Percentiles rank a stretch among this genome's conserved stretches.
phyloP scores from a whole-genome alignment of 2,888 invertebrate species.

The Caenorhabditis imperialis region DNA sequence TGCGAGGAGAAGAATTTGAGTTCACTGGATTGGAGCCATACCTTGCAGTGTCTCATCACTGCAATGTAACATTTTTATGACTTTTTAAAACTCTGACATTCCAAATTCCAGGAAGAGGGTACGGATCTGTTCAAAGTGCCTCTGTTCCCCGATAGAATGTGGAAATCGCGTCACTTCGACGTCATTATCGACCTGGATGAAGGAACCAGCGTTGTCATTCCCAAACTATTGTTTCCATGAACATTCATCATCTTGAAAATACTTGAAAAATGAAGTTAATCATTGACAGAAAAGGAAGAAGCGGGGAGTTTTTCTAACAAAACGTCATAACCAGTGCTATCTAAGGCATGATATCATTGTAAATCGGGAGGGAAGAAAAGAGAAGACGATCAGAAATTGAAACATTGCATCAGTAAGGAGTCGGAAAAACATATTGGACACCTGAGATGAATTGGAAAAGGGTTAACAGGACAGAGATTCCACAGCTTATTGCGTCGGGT shows the following conservation, averaged over 20 bases:
- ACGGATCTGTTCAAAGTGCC: not conserved
- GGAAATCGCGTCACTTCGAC: slow-evolving; percentile 5
- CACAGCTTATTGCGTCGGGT: too few relatives aligned
- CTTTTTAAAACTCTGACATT: too few relatives aligned
- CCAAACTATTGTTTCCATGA: slow-evolving; percentile 1
- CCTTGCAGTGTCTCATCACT: slow-evolving; percentile 10
- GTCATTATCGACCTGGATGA: slow-evolving; percentile 31
- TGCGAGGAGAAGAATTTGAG: slow-evolving; percentile 37
- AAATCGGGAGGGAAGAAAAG: not conserved
- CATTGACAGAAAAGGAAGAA: too few relatives aligned
- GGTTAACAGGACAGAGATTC: too few relatives aligned
- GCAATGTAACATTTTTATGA: not conserved
- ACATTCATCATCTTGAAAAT: not conserved
- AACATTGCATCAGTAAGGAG: too few relatives aligned
- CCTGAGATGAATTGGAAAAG: too few relatives aligned
- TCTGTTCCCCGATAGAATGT: too few relatives aligned
- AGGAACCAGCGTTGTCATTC: not conserved
- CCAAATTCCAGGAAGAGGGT: not conserved
- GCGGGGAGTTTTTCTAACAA: too few relatives aligned
- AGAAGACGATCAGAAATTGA: not conserved
- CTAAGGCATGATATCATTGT: not conserved
- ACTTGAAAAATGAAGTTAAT: not conserved
- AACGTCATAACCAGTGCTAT: not conserved
- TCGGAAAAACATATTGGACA: too few relatives aligned
- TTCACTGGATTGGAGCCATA: slow-evolving; percentile 39